These are phyloP conservation scores for Leucophora obtusa DNA, from an alignment of 2,888 invertebrate species.

Conservation along the genomic window DNA sequence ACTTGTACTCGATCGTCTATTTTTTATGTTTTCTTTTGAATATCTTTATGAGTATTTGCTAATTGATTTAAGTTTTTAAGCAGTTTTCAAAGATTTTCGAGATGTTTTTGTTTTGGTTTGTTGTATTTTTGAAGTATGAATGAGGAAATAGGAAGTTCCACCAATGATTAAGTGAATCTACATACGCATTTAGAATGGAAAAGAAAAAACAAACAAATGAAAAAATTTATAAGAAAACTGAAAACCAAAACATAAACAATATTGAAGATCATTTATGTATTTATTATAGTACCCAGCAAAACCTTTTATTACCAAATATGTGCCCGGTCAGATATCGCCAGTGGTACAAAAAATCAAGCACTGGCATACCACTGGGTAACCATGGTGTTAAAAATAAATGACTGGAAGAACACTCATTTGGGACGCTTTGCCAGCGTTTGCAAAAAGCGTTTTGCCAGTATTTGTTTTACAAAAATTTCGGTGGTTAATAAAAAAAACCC, in stretches of 20 bases:
- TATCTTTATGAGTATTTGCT: slow-evolving; percentile 13
- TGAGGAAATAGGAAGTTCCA: slow-evolving; percentile 51
- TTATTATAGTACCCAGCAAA: too few species aligned
- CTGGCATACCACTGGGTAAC: too few species aligned
- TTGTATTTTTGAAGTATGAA: slow-evolving; percentile 25
- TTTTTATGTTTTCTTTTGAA: slow-evolving; percentile 13
- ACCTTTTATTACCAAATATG: too few species aligned
- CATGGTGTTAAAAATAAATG: too few species aligned
- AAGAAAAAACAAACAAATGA: too few species aligned
- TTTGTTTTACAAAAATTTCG: too few species aligned
- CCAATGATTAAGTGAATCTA: slow-evolving; percentile 19
- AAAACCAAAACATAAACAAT: not conserved
- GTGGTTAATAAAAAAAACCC: too few species aligned
- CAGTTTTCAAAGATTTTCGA: slow-evolving; percentile 2
- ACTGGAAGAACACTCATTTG: too few species aligned
- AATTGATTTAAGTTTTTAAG: slow-evolving; percentile 37
- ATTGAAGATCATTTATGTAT: not conserved
- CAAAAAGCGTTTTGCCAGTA: too few species aligned
- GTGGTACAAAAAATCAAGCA: too few species aligned
- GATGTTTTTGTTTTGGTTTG: not conserved
- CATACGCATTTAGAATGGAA: slow-evolving; percentile 19
- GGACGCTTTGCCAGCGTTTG: too few species aligned
- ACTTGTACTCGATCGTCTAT: not conserved
- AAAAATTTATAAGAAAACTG: not conserved
- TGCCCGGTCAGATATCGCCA: too few species aligned